A percentile compares a stretch with the other conserved stretches of the same genome.
Conservation (phyloP, 1,140 invertebrate genomes). For the Saccostrea glomerata region DNA sequence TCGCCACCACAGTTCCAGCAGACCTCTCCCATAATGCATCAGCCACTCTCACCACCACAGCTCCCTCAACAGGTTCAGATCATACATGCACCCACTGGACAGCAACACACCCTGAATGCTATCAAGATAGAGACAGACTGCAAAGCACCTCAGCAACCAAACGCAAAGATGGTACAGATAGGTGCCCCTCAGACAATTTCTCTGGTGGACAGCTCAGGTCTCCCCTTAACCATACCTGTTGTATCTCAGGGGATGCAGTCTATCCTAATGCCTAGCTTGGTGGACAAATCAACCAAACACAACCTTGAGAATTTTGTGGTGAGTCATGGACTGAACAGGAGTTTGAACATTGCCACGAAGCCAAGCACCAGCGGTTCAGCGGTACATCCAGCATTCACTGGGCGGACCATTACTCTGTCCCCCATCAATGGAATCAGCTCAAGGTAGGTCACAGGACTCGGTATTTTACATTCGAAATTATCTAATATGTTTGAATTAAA, state of each 20-base stretch:
- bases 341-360: conserved; percentile 61
- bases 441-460: background rate
- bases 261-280: conserved; percentile 58
- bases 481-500: no score
- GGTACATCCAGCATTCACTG: conserved; percentile 49
- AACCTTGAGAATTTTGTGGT: conserved; percentile 61
- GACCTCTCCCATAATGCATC: conserved; percentile 40
- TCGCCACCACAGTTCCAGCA: conserved; percentile 62
- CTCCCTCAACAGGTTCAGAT: conserved; percentile 58
- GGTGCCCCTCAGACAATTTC: conserved; percentile 39
- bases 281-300: conserved; percentile 58
- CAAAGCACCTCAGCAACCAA: conserved; percentile 41
- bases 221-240: conserved; percentile 13
- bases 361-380: conserved; percentile 41
- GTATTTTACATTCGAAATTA: no score
- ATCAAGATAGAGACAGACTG: conserved; percentile 38
- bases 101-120: conserved; percentile 68
- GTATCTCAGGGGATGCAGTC: conserved; percentile 62
- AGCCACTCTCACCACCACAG: conserved; percentile 70
- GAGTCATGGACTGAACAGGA: conserved; percentile 65
- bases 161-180: conserved; percentile 49
- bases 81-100: conserved; percentile 40
- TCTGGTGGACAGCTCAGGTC: conserved; percentile 7
- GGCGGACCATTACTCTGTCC: conserved; percentile 56
- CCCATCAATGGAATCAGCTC: conserved; percentile 57